Conservation (phyloP, 2,797 vertebrate species). For the Melanotaenia parkinsoni region DNA sequence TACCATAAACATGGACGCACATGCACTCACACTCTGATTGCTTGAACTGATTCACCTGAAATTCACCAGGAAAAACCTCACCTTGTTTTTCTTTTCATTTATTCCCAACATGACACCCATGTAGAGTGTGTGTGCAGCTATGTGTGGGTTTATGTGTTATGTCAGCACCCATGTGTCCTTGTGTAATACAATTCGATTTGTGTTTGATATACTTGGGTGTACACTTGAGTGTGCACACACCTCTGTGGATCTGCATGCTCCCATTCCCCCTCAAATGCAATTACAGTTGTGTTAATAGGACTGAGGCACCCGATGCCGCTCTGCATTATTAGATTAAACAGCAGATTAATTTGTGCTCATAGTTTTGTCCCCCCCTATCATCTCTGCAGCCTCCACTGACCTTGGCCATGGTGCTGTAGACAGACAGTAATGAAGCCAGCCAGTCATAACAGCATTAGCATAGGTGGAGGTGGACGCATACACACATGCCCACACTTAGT, state of each 20-base stretch:
- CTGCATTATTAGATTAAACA: constrained; percentile 84
- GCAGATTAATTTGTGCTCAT: constrained; percentile 81
- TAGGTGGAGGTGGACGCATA: constrained; percentile 66
- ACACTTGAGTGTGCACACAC: constrained; percentile 53
- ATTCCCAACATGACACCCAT: constrained; percentile 17
- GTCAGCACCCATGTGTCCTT: constrained; percentile 26
- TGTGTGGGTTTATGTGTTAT: constrained; percentile 5
- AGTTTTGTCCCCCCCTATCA: constrained; percentile 70
- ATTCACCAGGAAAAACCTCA: constrained; percentile 41
- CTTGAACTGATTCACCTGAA: constrained; percentile 20
- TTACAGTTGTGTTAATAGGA: constrained; percentile 82
- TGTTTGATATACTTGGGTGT: constrained; percentile 54
- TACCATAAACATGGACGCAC: constrained; percentile 65
- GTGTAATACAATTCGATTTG: constrained; percentile 62
- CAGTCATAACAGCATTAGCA: constrained; percentile 81
- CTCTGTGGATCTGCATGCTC: constrained; percentile 54
- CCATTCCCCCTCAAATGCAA: constrained; percentile 74
- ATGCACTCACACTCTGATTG: constrained; percentile 41
- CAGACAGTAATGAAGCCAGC: constrained; percentile 80
- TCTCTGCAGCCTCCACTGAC: constrained; percentile 75
- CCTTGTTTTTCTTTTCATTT: constrained; percentile 40
- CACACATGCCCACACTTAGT: constrained; percentile 36
- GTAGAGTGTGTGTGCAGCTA: not conserved
- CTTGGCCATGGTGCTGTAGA: constrained; percentile 77
- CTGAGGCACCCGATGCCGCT: constrained; percentile 71